Evolutionary conservation across 2,113 vertebrate genomes (phyloP).

Genomic region (Scopus umbretta): DNA sequence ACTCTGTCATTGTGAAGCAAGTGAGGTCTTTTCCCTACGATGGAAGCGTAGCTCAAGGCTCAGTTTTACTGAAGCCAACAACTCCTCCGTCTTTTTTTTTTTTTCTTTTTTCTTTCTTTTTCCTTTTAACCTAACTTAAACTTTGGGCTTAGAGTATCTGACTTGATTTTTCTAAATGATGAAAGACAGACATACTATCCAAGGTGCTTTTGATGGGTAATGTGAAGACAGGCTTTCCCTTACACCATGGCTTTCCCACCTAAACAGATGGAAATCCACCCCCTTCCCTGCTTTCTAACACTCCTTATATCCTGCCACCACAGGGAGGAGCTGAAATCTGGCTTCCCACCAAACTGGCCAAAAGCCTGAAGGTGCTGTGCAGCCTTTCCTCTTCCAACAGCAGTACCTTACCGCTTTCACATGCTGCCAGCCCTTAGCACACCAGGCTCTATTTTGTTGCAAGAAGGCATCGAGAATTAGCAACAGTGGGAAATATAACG

Average conservation of each 20-base stretch:
- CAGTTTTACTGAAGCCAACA: not conserved
- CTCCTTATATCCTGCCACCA: constrained; percentile 38
- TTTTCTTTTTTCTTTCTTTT: not conserved
- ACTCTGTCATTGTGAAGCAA: not conserved
- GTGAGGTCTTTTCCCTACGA: not conserved
- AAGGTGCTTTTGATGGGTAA: not conserved
- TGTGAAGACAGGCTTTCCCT: not conserved
- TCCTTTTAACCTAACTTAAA: not conserved
- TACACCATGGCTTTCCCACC: not conserved
- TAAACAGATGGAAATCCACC: constrained; percentile 41
- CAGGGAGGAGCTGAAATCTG: constrained; percentile 31
- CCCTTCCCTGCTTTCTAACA: not conserved
- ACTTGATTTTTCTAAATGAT: not conserved
- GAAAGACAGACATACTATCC: not conserved
- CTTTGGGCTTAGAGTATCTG: not conserved
- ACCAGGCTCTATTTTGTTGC: not conserved
- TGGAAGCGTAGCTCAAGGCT: not conserved
- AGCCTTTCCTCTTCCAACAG: not conserved
- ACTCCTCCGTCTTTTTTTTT: not conserved
- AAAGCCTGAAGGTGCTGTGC: constrained; percentile 2
- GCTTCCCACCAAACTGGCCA: constrained; percentile 27
- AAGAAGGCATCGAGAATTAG: not conserved
- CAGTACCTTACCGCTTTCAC: not conserved
- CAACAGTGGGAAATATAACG: not conserved
- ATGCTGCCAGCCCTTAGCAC: not conserved